These are phyloP conservation scores for Pseudomyrmex pallidus DNA, from an alignment of 1,140 invertebrate species.

Conservation along the genomic window DNA sequence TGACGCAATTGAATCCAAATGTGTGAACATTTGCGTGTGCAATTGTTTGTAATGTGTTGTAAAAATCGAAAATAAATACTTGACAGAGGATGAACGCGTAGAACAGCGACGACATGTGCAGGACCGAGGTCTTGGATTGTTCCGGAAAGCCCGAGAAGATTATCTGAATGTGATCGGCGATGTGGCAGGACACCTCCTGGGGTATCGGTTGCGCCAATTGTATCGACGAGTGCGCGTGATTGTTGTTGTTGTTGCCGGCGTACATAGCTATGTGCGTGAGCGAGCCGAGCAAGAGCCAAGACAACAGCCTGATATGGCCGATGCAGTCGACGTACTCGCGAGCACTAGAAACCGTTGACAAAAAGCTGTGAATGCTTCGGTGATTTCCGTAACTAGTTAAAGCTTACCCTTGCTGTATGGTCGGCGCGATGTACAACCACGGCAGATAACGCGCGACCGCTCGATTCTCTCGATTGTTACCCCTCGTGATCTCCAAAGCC, in stretches of 20 bases:
- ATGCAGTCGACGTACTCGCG: conserved; percentile 98
- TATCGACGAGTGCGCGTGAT: conserved; percentile 78
- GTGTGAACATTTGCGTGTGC: neutral
- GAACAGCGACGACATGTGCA: conserved; percentile 96
- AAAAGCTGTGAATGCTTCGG: neutral
- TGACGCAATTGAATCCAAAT: neutral
- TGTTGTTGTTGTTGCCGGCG: conserved; percentile 76
- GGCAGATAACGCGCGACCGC: conserved; percentile 94
- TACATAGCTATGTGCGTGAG: conserved; percentile 93
- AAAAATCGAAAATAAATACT: conserved; percentile 77
- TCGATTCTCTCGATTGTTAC: conserved; percentile 93
- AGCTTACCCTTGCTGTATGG: conserved; percentile 92
- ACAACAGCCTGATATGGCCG: conserved; percentile 96
- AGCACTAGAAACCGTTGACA: conserved; percentile 86
- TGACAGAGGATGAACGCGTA: conserved; percentile 94
- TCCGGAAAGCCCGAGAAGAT: conserved; percentile 98
- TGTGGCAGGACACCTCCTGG: conserved; percentile 97
- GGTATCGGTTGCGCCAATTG: conserved; percentile 94
- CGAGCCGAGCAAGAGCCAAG: conserved; percentile 97
- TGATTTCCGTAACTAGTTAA: neutral
- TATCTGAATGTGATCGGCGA: conserved; percentile 98
- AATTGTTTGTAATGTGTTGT: neutral
- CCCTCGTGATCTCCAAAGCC: conserved; percentile 95
- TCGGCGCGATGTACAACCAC: conserved; percentile 95
- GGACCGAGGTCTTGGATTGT: conserved; percentile 94